These are phyloP conservation scores for Apostichopus japonicus DNA, from an alignment of 35 echinoderm and acorn worm species.

Conservation along the genomic window DNA sequence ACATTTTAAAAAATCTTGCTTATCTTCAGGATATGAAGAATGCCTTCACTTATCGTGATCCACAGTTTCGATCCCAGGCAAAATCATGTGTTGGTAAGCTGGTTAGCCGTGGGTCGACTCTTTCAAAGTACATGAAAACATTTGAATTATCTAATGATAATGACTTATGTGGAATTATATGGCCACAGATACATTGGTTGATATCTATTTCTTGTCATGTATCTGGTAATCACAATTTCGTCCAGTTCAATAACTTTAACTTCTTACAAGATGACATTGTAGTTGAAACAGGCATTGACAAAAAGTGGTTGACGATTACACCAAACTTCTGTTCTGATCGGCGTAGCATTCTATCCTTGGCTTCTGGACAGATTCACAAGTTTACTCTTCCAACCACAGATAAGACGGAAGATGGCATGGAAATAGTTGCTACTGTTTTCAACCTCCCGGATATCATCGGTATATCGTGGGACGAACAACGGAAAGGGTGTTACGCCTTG, in stretches of 20 bases:
- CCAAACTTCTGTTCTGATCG: neutral
- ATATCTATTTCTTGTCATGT: neutral
- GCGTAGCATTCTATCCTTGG: neutral
- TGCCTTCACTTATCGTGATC: neutral
- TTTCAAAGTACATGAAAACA: neutral
- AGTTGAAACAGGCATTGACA: neutral
- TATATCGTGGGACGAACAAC: constrained; percentile 31
- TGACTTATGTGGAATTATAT: neutral
- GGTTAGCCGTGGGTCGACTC: neutral
- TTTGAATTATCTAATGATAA: neutral
- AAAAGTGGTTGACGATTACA: neutral
- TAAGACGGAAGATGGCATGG: neutral
- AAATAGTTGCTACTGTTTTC: neutral
- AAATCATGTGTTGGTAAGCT: neutral
- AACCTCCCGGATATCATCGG: neutral
- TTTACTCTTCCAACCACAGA: neutral
- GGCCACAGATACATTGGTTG: neutral
- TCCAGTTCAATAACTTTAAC: neutral
- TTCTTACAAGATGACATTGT: neutral
- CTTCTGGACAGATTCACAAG: neutral
- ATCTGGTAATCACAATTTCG: neutral
- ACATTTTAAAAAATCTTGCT: neutral
- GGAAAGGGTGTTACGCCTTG: no score
- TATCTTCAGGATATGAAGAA: neutral
- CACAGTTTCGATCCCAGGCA: neutral